phyloP scores from a whole-genome alignment of 2,797 vertebrate species.

The Momotus momota region DNA sequence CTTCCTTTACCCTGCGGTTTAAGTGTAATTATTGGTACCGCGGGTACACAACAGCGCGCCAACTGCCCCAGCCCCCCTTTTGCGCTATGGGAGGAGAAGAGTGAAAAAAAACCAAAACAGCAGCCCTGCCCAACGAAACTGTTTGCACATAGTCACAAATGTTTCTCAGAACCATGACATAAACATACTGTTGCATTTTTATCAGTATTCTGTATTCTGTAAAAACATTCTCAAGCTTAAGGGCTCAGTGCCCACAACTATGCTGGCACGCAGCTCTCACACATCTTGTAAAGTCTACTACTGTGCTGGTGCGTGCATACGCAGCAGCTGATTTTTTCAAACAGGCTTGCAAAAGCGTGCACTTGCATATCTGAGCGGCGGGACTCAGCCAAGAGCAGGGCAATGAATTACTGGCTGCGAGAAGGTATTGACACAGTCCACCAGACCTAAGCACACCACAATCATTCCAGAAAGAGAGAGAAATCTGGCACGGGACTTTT shows the following conservation, averaged over 20 bases:
- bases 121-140: background rate
- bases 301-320: background rate
- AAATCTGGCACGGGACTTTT: background rate
- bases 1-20: background rate
- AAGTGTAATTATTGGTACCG: background rate
- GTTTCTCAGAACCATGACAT: background rate
- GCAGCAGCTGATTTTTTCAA: constrained; percentile 24
- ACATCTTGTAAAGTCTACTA: constrained; percentile 9
- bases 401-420: background rate
- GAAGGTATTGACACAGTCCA: constrained; percentile 4
- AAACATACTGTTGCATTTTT: constrained; percentile 60
- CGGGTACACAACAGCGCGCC: background rate
- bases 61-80: background rate
- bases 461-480: constrained; percentile 5
- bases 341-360: background rate
- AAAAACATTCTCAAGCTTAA: constrained; percentile 59
- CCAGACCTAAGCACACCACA: background rate
- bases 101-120: background rate
- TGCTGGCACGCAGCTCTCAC: constrained; percentile 10
- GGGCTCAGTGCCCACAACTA: constrained; percentile 56
- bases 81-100: background rate
- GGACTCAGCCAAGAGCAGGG: background rate
- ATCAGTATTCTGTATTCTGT: constrained; percentile 16
- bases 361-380: constrained; percentile 23
- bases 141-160: constrained; percentile 49